These are phyloP conservation scores for Tetramorium alpestre DNA, from an alignment of 1,140 invertebrate species.

Conservation along the genomic window DNA sequence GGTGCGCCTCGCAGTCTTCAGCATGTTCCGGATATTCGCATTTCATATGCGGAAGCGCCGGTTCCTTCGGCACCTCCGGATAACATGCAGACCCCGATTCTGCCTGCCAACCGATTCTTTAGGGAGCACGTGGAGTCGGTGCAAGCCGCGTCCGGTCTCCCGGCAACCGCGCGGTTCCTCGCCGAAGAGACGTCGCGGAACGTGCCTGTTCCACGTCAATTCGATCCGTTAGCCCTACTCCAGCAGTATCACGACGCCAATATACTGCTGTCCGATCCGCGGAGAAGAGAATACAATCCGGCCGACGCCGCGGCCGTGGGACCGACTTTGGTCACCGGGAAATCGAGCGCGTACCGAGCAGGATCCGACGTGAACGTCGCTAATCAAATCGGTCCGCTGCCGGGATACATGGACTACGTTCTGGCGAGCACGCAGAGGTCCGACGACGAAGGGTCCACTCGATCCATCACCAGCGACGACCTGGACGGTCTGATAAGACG, in stretches of 20 bases:
- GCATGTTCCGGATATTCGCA: not conserved
- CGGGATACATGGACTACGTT: slow-evolving; percentile 57
- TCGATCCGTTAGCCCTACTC: not conserved
- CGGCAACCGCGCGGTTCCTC: not conserved
- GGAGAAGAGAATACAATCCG: not conserved
- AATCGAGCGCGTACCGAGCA: not conserved
- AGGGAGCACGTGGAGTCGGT: not conserved
- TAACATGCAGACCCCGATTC: not conserved
- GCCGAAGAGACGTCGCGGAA: not conserved
- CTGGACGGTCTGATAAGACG: slow-evolving; percentile 34
- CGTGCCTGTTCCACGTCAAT: not conserved
- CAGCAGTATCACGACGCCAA: not conserved
- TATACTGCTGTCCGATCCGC: not conserved
- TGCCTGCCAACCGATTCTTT: not conserved
- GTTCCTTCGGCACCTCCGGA: not conserved
- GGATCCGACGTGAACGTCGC: not conserved
- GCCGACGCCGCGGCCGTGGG: not conserved
- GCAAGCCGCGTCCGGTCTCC: not conserved
- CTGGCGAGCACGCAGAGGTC: slow-evolving; percentile 14
- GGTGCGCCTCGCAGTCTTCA: not conserved
- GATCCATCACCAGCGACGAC: slow-evolving; percentile 33
- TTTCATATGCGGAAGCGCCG: not conserved
- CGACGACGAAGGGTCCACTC: not conserved
- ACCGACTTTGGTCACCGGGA: not conserved
- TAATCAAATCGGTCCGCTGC: not conserved